Percentiles rank a stretch among this genome's conserved stretches.
Evolutionary conservation across 2,797 vertebrate genomes (phyloP).

Genomic region (Melanotaenia nigrans): DNA sequence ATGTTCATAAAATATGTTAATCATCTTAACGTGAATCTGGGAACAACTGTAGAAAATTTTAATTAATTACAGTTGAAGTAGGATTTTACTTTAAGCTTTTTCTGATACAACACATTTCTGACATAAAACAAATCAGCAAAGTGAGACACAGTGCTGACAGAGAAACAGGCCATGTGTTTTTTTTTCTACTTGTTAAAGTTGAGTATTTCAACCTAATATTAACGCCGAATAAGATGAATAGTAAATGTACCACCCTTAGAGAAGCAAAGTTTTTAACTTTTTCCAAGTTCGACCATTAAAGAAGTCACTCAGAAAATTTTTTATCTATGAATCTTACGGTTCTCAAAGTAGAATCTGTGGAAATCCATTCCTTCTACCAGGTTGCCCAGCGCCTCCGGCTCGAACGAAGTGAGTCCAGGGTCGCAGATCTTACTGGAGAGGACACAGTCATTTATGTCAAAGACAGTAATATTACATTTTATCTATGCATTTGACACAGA

Average conservation of each 20-base stretch:
- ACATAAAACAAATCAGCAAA: neutral
- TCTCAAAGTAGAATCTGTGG: conserved; percentile 98
- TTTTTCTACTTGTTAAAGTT: neutral
- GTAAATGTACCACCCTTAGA: neutral
- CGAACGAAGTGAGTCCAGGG: conserved; percentile 95
- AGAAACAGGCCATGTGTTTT: neutral
- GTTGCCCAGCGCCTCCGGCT: conserved; percentile 96
- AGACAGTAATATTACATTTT: neutral
- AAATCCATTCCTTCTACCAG: conserved; percentile 98
- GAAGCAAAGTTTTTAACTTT: too few relatives aligned
- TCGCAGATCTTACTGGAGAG: conserved; percentile 91
- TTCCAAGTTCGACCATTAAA: too few relatives aligned
- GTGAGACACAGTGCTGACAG: neutral
- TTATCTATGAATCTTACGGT: conserved; percentile 83
- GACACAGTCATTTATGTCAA: neutral
- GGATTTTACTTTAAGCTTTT: neutral
- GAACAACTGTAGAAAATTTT: neutral
- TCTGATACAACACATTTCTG: neutral
- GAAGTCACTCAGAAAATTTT: neutral
- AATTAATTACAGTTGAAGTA: too few relatives aligned
- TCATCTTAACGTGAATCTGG: neutral
- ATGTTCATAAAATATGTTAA: neutral
- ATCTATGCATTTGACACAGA: neutral
- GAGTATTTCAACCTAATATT: too few relatives aligned
- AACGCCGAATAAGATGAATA: neutral